Evolutionary conservation across 2,888 invertebrate species (phyloP), one percentile per base, ranked within the genome.

Genomic region (Isoperla grammatica): DNA sequence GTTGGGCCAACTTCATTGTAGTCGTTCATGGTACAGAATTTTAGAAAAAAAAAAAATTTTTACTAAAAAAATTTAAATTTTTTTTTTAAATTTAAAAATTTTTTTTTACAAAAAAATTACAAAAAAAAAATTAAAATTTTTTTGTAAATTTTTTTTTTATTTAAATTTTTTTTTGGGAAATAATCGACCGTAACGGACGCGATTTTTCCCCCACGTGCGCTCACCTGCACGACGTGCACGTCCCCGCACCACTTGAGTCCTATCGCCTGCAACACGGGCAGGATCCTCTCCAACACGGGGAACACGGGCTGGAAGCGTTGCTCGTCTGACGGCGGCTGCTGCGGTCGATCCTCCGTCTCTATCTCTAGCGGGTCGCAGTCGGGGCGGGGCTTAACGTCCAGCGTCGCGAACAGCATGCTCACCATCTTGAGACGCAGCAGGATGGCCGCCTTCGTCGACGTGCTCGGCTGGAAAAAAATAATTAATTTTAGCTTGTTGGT

Each of bases 391-490:
- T 71, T 71, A 12, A 79, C 78, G 64, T 84, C 80, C 1, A 86
- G 72, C 56, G 84, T 79, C 58, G 80, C 76, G 73, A 86, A 81
- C 66, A 87, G 75, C 72, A 83, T 81, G 1, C 85, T 80, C 40
- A 87, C 75, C 81, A 89, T 84, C 69, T 84, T 85, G 46, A 89
- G 73, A 57, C 84, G 80, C 64, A 83, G 80, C 46, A 81, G 74
- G 45, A 87, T 74, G 11, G 79, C 78, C 20, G 78, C 73, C 65
- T 78, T 79, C 29, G 78, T 75, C 11, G 76, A 70, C 6, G 76
- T 74, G 39, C 75, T 74, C 64, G 76, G 76, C 80, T 82, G 67
- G n/a, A n/a, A n/a, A n/a, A n/a, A n/a, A n/a, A n/a, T n/a, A n/a
- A n/a, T n/a, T n/a, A n/a, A n/a, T n/a, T n/a, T n/a, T n/a, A n/a